Evolutionary conservation across 2,888 invertebrate species (phyloP).

Genomic region (Cantharis lateralis): DNA sequence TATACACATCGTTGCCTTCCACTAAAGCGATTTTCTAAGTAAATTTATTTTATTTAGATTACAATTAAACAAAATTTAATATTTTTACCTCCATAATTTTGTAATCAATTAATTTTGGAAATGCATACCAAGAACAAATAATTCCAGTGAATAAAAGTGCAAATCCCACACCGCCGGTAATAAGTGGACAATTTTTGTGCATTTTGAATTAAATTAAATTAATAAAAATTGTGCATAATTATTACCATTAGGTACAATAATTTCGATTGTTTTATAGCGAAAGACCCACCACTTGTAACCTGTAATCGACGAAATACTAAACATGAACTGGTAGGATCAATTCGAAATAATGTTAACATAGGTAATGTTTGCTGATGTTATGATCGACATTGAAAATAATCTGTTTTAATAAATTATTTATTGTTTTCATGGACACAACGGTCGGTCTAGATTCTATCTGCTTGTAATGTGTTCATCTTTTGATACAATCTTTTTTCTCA

Average conservation of each 20-base stretch:
- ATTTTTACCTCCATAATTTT: slow-evolving; percentile 59
- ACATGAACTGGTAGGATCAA: not conserved
- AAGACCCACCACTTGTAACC: not conserved
- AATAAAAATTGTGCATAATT: not conserved
- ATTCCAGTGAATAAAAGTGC: slow-evolving; percentile 54
- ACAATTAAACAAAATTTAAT: slow-evolving; percentile 21
- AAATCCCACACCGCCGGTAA: slow-evolving; percentile 45
- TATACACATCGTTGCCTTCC: slow-evolving; percentile 61
- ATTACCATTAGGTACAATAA: not conserved
- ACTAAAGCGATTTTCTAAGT: slow-evolving; percentile 62
- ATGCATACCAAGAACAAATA: slow-evolving; percentile 58
- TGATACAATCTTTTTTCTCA: slow-evolving; percentile 21
- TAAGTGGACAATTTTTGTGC: slow-evolving; percentile 39
- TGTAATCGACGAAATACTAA: not conserved
- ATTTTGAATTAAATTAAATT: slow-evolving; percentile 20
- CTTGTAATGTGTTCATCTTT: slow-evolving; percentile 26
- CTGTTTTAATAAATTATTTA: slow-evolving; percentile 28
- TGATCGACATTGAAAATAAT: slow-evolving; percentile 23
- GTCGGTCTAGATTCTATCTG: slow-evolving; percentile 20
- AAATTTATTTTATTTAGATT: slow-evolving; percentile 4
- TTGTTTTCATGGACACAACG: slow-evolving; percentile 18
- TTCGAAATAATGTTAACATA: not conserved
- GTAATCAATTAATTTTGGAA: slow-evolving; percentile 56
- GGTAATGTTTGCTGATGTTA: slow-evolving; percentile 15
- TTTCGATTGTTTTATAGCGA: not conserved